Evolutionary conservation across 2,888 invertebrate genomes (phyloP).

Genomic region (Elegia similella): DNA sequence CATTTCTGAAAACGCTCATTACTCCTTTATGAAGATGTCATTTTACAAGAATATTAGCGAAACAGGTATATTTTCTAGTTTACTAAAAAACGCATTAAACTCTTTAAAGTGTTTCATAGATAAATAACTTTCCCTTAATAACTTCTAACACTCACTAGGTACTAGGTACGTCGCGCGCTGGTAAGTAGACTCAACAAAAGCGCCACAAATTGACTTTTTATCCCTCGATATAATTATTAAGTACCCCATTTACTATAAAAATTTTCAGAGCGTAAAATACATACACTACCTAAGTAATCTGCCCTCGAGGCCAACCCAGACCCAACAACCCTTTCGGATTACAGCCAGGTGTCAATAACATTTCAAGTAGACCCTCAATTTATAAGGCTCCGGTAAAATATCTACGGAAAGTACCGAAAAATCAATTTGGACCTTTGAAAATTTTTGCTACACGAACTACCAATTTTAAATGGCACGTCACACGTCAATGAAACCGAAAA

Average conservation of each 20-base stretch:
- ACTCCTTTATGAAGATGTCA: too few species aligned
- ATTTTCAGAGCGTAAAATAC: neutral
- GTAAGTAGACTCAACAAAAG: too few species aligned
- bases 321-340: conserved; percentile 12
- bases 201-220: too few species aligned
- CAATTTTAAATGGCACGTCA: neutral
- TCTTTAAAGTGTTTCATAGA: too few species aligned
- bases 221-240: neutral
- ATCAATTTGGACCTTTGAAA: neutral
- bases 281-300: neutral
- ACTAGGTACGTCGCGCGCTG: too few species aligned
- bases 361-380: conserved; percentile 1
- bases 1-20: too few species aligned
- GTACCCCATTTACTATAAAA: neutral
- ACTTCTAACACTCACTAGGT: too few species aligned
- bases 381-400: conserved; percentile 4
- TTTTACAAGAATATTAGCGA: too few species aligned
- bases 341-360: conserved; percentile 7
- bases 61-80: too few species aligned
- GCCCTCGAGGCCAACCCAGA: neutral
- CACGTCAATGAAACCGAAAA: too few species aligned
- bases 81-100: too few species aligned
- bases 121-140: too few species aligned
- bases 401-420: neutral
- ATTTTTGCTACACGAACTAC: neutral